Evolutionary conservation across 2,888 invertebrate genomes (phyloP).

Genomic region (Beris morrisii): DNA sequence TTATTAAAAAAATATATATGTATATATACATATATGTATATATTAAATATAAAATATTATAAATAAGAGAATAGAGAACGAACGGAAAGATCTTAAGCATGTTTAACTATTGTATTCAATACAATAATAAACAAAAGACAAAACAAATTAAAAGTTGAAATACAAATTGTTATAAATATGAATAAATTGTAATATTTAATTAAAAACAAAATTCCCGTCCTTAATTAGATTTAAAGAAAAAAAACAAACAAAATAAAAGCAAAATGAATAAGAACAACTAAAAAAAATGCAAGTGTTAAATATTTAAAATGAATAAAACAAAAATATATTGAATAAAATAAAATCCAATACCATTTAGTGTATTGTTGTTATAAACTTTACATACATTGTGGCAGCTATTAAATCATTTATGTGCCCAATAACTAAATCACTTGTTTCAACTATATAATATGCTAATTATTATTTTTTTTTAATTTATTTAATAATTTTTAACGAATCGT

Average conservation of each 20-base stretch:
- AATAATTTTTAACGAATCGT: too few relatives aligned
- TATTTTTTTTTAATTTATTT: too few relatives aligned
- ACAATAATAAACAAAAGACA: not conserved
- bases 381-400: constrained; percentile 30
- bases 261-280: not conserved
- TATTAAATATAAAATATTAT: constrained; percentile 19
- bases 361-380: constrained; percentile 21
- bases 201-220: constrained; percentile 29
- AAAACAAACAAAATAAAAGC: not conserved
- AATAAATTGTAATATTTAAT: constrained; percentile 11
- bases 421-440: not conserved
- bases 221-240: constrained; percentile 24
- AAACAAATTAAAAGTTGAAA: not conserved
- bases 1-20: not conserved
- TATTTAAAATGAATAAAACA: not conserved
- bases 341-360: constrained; percentile 13
- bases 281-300: constrained; percentile 4
- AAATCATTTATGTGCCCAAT: not conserved
- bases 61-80: not conserved
- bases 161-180: constrained; percentile 15
- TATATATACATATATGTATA: constrained; percentile 8
- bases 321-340: constrained; percentile 1
- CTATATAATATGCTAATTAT: not conserved
- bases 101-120: not conserved
- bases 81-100: not conserved